phyloP scores from a whole-genome alignment of 2,888 invertebrate genomes.

The Plemyria rubiginata region DNA sequence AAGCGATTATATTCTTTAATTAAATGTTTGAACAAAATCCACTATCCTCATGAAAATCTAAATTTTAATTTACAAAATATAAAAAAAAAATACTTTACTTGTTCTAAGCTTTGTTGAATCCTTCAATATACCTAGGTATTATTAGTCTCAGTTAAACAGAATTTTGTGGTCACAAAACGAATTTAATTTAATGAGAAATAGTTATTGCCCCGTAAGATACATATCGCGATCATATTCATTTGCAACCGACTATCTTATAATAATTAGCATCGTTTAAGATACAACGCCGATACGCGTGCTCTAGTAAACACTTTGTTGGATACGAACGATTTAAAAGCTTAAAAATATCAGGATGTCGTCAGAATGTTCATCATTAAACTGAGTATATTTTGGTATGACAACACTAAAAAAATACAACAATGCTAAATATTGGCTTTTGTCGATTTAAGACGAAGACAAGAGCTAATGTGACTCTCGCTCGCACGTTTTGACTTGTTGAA shows the following conservation, averaged over 20 bases:
- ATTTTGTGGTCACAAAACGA: conserved; percentile 26
- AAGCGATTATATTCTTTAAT: no score
- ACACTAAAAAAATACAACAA: neutral
- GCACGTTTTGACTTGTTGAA: no score
- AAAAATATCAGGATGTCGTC: neutral
- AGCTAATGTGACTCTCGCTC: no score
- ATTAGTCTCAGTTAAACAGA: neutral
- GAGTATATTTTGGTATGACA: neutral
- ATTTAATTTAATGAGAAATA: conserved; percentile 46
- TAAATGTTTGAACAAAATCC: no score
- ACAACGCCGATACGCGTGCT: conserved; percentile 44
- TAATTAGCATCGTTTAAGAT: conserved; percentile 55
- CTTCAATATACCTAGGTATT: neutral
- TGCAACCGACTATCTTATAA: conserved; percentile 41
- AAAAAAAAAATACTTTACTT: neutral
- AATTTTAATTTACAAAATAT: no score
- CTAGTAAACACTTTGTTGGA: conserved; percentile 32
- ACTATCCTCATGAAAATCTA: no score
- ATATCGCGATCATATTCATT: conserved; percentile 43
- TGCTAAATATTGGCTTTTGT: no score
- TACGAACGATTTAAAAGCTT: conserved; percentile 15
- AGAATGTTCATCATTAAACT: neutral
- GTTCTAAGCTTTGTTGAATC: neutral
- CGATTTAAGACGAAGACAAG: no score
- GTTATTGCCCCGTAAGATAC: conserved; percentile 42